Base-by-base conservation (phyloP, 2,888 invertebrate species). In the Chrysolina americana region DNA sequence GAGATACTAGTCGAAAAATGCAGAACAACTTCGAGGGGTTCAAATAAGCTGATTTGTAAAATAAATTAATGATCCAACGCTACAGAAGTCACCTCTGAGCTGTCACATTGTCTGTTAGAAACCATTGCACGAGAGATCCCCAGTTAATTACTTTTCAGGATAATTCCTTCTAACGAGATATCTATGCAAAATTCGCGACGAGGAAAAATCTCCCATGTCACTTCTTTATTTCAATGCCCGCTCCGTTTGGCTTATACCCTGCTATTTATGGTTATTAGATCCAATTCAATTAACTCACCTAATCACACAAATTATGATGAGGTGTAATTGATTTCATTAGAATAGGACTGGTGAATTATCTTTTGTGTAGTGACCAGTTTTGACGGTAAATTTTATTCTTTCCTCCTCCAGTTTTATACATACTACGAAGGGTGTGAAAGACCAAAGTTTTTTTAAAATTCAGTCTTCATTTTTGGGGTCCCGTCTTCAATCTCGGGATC, bases 1-100 rank as follows among this genome's bases (percentile, higher is more conserved):
- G 82, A 83, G 84, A 83, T 83, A 83, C 83, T 81, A 81, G 81
- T 81, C 81, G 84, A 87, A 87, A 87, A 87, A 87, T 86, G 83
- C 83, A 83, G 85, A 85, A 82, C 82, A 81, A 83, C 84, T 84
- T 83, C 73, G 69, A 77, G 84, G 85, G 86, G 85, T 84, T 85
- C 84, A 84, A 85, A 85, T 88, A 88, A 88, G 88, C 88, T 87
- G 87, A 87, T 87, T 88, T 87, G 86, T 86, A 87, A 87, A 87
- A 87, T 87, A 87, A 87, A 88, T 87, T 87, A 87, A 87, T 87
- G 88, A 88, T 87, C 86, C 83, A 83, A 84, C 84, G 87, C 87
- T 85, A 85, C 86, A 86, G 83, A 85, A 87, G 87, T 87, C 87
- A 87, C 87, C 87, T 87, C 86, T 78, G 80, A 85, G 85, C 86